These are phyloP conservation scores for Drosophila varians DNA, from an alignment of 1,140 invertebrate genomes.

Conservation along the genomic window DNA sequence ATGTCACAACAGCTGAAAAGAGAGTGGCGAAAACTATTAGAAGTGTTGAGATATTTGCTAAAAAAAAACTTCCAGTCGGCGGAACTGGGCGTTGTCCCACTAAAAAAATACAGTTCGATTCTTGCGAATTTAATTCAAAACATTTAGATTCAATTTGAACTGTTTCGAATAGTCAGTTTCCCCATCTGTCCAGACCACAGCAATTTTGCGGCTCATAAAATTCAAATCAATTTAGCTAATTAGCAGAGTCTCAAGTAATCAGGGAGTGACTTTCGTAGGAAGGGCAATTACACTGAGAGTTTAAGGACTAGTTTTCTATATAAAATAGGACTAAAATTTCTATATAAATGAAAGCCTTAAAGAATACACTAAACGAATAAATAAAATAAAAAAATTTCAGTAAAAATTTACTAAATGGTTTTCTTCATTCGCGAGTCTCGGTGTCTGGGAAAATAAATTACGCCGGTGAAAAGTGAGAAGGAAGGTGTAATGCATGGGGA, in stretches of 20 bases:
- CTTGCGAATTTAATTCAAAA: conserved; percentile 54
- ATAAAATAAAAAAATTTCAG: background rate
- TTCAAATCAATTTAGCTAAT: conserved; percentile 82
- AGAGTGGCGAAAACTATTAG: conserved; percentile 24
- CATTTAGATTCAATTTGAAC: conserved; percentile 73
- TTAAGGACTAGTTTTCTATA: background rate
- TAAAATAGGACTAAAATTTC: too few species aligned
- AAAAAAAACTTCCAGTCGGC: conserved; percentile 9
- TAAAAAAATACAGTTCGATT: conserved; percentile 51
- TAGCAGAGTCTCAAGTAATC: conserved; percentile 59
- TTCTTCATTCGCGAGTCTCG: background rate
- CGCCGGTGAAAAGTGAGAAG: background rate
- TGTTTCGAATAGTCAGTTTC: background rate
- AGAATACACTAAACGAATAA: too few species aligned
- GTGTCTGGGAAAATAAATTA: conserved; percentile 43
- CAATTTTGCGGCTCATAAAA: conserved; percentile 77
- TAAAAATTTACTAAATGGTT: background rate
- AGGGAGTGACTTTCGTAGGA: conserved; percentile 14
- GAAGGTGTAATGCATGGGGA: conserved; percentile 9
- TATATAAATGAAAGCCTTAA: too few species aligned
- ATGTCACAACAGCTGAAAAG: conserved; percentile 77
- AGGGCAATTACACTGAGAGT: background rate
- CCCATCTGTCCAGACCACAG: conserved; percentile 2
- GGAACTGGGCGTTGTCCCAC: background rate
- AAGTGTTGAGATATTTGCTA: conserved; percentile 61